Conservation (phyloP, 2,113 vertebrate species). For the Cinclus cinclus region DNA sequence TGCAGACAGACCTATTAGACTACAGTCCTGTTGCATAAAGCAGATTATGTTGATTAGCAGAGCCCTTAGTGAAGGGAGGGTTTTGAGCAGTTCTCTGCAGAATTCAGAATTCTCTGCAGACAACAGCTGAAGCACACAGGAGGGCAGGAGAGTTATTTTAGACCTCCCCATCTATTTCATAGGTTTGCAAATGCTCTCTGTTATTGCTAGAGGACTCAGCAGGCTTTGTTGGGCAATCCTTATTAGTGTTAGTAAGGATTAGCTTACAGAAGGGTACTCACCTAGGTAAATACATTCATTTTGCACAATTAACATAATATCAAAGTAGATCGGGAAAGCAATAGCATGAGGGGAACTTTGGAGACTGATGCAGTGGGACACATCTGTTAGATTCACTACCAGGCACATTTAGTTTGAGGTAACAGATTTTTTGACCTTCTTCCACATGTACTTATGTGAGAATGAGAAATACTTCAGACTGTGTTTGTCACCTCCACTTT, state of each 20-base stretch:
- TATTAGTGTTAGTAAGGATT: not conserved
- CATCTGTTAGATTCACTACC: not conserved
- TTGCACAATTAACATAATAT: not conserved
- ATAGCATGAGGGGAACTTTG: not conserved
- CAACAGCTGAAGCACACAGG: not conserved
- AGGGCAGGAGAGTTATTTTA: not conserved
- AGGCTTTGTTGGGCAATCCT: not conserved
- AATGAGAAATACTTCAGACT: not conserved
- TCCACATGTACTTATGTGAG: not conserved
- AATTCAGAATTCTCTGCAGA: not conserved
- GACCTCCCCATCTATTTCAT: not conserved
- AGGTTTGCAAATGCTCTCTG: not conserved
- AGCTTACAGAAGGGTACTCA: not conserved
- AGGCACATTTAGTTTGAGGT: not conserved
- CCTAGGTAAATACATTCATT: not conserved
- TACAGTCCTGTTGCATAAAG: not conserved
- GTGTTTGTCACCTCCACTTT: not conserved
- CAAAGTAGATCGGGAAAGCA: not conserved
- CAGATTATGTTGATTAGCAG: conserved; percentile 17
- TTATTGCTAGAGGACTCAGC: not conserved
- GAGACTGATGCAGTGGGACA: not conserved
- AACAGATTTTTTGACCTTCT: not conserved
- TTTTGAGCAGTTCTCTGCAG: not conserved
- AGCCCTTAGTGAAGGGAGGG: not conserved
- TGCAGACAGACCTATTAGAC: not conserved